Conservation (phyloP, 64 coral and sea anemone species). For the Anthopleura sola region DNA sequence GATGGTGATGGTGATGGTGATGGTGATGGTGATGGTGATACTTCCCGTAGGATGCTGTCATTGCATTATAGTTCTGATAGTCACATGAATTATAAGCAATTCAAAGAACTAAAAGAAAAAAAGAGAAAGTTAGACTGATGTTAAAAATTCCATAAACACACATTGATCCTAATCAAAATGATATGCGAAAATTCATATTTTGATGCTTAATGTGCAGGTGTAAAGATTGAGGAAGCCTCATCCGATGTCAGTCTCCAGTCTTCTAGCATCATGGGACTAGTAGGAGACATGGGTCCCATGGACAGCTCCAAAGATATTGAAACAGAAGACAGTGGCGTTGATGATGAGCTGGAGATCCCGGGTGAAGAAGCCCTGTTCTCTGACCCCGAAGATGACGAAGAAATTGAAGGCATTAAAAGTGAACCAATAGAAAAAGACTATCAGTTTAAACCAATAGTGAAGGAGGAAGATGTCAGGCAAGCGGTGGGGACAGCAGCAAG, state of each 20-base stretch:
- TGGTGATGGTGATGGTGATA: no score
- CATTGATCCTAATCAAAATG: neutral
- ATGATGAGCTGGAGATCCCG: conserved; percentile 71
- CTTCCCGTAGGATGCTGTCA: no score
- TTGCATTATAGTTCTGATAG: no score
- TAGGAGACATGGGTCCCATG: neutral
- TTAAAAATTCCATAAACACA: no score
- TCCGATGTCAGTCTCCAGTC: conserved; percentile 48
- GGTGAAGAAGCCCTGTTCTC: conserved; percentile 97
- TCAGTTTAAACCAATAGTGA: conserved; percentile 87
- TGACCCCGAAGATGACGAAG: conserved; percentile 94
- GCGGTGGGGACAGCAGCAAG: conserved; percentile 29
- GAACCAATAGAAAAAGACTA: conserved; percentile 71
- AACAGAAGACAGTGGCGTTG: conserved; percentile 73
- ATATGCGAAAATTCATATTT: neutral
- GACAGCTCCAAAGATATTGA: conserved; percentile 21
- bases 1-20: no score
- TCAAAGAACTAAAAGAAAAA: no score
- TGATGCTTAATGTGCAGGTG: conserved; percentile 14
- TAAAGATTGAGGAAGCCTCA: conserved; percentile 78
- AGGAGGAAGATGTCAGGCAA: conserved; percentile 51
- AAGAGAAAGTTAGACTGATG: no score
- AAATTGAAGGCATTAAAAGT: conserved; percentile 58
- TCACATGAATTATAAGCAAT: no score
- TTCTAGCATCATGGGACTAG: neutral